Percentiles rank a stretch among this genome's conserved stretches.
Evolutionary conservation across 2,797 vertebrate species (phyloP).

Genomic region (Limnodromus scolopaceus): DNA sequence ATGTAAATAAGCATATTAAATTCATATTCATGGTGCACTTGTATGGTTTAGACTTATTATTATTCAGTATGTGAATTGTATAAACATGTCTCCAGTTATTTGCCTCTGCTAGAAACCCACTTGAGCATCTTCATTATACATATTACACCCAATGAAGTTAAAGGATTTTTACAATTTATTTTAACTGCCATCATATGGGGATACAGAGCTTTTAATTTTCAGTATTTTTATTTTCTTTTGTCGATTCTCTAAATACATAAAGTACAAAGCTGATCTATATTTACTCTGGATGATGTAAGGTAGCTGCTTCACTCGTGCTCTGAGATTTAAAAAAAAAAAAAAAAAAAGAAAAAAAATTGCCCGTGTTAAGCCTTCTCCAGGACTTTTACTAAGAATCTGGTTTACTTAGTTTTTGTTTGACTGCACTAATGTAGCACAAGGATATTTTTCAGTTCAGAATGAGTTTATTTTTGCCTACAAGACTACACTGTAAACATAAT

Average conservation of each 20-base stretch:
- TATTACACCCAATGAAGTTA: background rate
- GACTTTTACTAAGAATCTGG: background rate
- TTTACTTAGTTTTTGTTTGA: background rate
- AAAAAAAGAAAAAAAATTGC: background rate
- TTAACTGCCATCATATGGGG: background rate
- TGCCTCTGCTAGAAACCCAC: background rate
- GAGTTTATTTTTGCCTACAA: background rate
- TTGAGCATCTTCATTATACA: background rate
- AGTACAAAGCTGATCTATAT: background rate
- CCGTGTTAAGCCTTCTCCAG: background rate
- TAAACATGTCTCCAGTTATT: background rate
- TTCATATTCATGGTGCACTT: background rate
- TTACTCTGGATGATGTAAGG: background rate
- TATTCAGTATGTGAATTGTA: background rate
- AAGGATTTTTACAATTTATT: background rate
- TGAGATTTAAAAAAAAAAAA: background rate
- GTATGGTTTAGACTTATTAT: background rate
- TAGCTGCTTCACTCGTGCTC: background rate
- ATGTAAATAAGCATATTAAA: background rate
- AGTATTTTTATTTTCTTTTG: background rate
- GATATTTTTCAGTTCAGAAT: background rate
- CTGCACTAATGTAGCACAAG: fast-evolving
- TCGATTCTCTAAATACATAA: background rate
- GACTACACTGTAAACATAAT: background rate
- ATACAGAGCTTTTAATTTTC: background rate